Evolutionary conservation across 2,888 invertebrate species (phyloP), one percentile per base, ranked within the genome.

Genomic region (Caenorhabditis zanzibari): DNA sequence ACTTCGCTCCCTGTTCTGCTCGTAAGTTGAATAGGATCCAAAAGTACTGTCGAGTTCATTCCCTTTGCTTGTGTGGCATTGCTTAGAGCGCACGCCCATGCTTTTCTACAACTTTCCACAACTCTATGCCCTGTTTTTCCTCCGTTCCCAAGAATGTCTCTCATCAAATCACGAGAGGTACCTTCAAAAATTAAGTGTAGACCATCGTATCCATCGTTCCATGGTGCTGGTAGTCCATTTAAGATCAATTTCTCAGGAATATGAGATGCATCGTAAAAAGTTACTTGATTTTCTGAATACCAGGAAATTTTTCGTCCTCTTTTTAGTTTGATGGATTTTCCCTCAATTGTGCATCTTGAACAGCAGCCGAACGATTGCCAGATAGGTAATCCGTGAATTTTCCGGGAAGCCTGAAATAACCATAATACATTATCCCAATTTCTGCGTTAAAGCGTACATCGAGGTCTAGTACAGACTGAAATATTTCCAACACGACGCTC

Each of bases 1-100:
- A 64, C 22, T 64, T 64, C 64, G 0, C 14, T 12, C 16, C 64
- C 64, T 24, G 47, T 47, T 49, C 64, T 26, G 2, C 47, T 32
- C 5, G 64, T 28, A 9, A 64, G n/a, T 28, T 64, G 64, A 49
- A 64, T 64, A 22, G 64, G 64, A 6, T 64, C 64, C 28, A 64
- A n/a, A 2, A 64, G 19, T 0, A 28, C 32, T 6, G 64, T 10
- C 0, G 47, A 28, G n/a, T n/a, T n/a, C n/a, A n/a, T n/a, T 9
- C 28, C n/a, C 28, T 10, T 47, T 16, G 28, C 64, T n/a, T 44
- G 4, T 7, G 47, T 44, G 2, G 47, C 26, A 49, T 4, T 28
- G 49, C 14, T 64, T 12, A 64, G 12, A 5, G 63, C 44, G 14
- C 41, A 26, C 24, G 63, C n/a, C 63, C 63, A 63, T 16, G 24